Base-by-base conservation (phyloP, 2,888 invertebrate species). In the Tanaodytes sp. region DNA sequence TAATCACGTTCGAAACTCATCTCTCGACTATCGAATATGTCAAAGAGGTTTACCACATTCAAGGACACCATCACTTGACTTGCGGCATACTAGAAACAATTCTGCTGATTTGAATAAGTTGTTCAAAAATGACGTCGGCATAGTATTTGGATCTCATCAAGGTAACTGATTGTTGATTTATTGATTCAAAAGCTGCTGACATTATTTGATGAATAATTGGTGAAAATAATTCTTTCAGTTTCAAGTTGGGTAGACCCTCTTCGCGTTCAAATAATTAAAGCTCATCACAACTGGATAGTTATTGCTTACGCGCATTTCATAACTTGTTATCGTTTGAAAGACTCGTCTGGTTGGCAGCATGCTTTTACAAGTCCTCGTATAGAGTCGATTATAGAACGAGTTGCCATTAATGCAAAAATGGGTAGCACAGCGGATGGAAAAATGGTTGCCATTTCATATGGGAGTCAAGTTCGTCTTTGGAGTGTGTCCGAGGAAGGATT, bases 241-340 rank as follows among this genome's bases (percentile, higher is more conserved):
- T 90, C 89, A 68, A 87, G 88, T 43, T 95, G 94, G 93, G 89
- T 92, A 4, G 95, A 96, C 84, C 95, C 93, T 39, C 85, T 95
- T 80, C 89, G 95, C 77, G 96, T 97, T 33, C 93, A 95, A 86
- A 94, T 96, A 49, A 94, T 97, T 75, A 94, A 95, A 83, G 97
- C 97, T 2, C 97, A 98, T 86, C 97, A 98, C 85, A 98, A 97
- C 84, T 98, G 97, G 95, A 94, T 99, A 72, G 96, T 95, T 16
- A 96, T 97, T 16, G 97, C 97, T 0, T 98, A 97, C 85, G 93
- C 96, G 61, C 96, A 98, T 86, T 97, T 96, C 86, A 94, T 98
- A 16, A 94, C 95, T 64, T 96, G 97, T 81, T 98, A 96, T 85
- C 79, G 97, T 81, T 90, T 98, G 80, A 97, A 97, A 85, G 98